These are phyloP conservation scores for Gymnobelideus leadbeateri DNA, from an alignment of 2,113 vertebrate species.

Conservation along the genomic window DNA sequence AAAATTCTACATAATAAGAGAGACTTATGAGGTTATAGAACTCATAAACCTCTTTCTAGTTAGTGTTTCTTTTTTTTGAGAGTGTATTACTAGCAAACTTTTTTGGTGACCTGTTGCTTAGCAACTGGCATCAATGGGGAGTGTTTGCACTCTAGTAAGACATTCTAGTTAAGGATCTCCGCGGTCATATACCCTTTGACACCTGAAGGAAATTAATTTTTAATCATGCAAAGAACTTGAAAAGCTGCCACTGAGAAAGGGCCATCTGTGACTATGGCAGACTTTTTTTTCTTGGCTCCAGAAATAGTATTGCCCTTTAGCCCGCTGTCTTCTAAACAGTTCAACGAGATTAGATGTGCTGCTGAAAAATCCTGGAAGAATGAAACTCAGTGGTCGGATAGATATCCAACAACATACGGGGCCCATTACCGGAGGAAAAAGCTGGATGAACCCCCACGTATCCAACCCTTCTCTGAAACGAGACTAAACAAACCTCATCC, in stretches of 20 bases:
- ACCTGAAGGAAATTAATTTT: constrained; percentile 56
- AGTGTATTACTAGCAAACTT: constrained; percentile 58
- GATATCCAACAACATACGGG: constrained; percentile 56
- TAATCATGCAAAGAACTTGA: constrained; percentile 47
- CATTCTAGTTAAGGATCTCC: constrained; percentile 49
- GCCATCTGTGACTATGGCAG: constrained; percentile 56
- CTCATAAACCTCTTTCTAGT: constrained; percentile 65
- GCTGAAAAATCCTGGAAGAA: constrained; percentile 70
- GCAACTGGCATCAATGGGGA: constrained; percentile 79
- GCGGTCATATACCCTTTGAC: constrained; percentile 27
- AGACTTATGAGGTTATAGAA: constrained; percentile 57
- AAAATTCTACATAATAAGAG: not conserved
- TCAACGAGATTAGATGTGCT: constrained; percentile 74
- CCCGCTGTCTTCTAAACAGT: constrained; percentile 68
- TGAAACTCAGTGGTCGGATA: constrained; percentile 51
- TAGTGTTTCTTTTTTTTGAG: constrained; percentile 7
- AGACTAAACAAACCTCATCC: constrained; percentile 62
- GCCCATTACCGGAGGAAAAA: constrained; percentile 72
- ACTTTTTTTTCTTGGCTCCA: constrained; percentile 73
- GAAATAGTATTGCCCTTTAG: constrained; percentile 77
- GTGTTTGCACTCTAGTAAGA: constrained; percentile 52
- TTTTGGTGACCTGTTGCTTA: constrained; percentile 81
- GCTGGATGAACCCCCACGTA: constrained; percentile 34
- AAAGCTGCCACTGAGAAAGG: constrained; percentile 23
- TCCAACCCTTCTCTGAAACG: constrained; percentile 42